A percentile compares a stretch with the other conserved stretches of the same genome.
phyloP scores from a whole-genome alignment of 2,888 invertebrate genomes.

The Teleogryllus oceanicus region DNA sequence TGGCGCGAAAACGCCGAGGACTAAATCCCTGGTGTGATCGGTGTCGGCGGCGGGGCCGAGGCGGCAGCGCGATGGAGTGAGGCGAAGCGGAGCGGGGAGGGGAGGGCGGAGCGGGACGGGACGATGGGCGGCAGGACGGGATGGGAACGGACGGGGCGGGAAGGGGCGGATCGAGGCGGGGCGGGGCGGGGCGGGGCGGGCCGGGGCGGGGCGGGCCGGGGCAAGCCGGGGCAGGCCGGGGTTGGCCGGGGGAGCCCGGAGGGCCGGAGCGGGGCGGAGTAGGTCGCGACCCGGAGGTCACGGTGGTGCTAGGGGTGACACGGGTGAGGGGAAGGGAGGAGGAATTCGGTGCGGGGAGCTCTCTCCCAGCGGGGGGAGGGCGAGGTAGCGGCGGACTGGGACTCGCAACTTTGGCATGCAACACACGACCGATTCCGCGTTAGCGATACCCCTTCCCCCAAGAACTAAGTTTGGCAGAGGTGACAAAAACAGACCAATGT shows the following conservation, averaged over 20 bases:
- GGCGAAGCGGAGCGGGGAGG: background rate
- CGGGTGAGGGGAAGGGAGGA: background rate
- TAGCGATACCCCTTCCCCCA: background rate
- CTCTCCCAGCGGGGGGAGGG: background rate
- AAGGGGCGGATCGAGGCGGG: background rate
- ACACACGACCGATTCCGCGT: constrained; percentile 18
- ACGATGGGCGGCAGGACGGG: background rate
- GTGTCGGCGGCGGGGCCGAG: background rate
- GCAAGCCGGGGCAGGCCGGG: background rate
- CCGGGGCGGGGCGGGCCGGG: background rate
- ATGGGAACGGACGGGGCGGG: background rate
- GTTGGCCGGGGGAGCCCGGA: background rate
- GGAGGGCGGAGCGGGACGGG: background rate
- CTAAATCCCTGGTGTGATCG: background rate
- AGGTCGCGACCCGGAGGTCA: background rate
- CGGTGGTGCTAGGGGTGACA: background rate
- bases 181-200: background rate
- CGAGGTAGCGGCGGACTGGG: background rate
- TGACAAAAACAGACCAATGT: constrained; percentile 1
- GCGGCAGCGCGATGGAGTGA: background rate
- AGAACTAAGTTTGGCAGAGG: background rate
- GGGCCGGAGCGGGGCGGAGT: background rate
- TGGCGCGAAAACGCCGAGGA: constrained; percentile 1
- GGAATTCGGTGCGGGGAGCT: background rate
- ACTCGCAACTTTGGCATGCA: constrained; percentile 18